A percentile compares a stretch with the other conserved stretches of the same genome.
phyloP scores from a whole-genome alignment of 2,888 invertebrate species.

The Heterodera filipjevi region DNA sequence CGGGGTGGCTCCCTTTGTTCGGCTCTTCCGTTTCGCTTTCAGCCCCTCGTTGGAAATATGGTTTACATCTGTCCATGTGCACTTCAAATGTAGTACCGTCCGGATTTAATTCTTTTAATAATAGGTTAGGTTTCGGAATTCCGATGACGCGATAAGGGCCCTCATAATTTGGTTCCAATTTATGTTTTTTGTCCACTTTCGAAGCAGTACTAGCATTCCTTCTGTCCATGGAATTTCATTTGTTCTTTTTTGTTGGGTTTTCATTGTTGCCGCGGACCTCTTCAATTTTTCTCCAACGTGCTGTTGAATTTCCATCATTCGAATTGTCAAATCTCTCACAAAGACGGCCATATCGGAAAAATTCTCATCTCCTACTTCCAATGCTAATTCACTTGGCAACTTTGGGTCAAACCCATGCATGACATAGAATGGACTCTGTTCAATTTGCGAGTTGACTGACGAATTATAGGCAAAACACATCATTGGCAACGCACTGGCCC shows the following conservation, averaged over 20 bases:
- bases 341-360: not conserved
- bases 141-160: slow-evolving; percentile 7
- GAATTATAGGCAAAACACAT: slow-evolving; percentile 35
- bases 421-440: slow-evolving; percentile 38
- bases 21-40: not conserved
- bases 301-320: not conserved
- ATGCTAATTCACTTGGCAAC: slow-evolving; percentile 30
- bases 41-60: not conserved
- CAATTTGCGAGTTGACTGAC: slow-evolving; percentile 25
- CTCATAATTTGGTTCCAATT: not conserved
- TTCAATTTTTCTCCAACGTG: not conserved
- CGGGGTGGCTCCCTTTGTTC: too few relatives aligned
- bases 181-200: slow-evolving; percentile 7
- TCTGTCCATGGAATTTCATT: slow-evolving; percentile 13
- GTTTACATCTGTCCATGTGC: slow-evolving; percentile 14
- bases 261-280: not conserved
- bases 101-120: not conserved
- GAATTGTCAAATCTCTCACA: not conserved
- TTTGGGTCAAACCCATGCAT: slow-evolving; percentile 31
- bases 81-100: not conserved
- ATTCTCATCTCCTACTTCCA: not conserved
- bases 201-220: not conserved
- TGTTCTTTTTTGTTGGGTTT: not conserved
- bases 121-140: slow-evolving; percentile 7
- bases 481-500: slow-evolving; percentile 29